Conservation (phyloP, 2,888 invertebrate species). For the Scaptomyza cyrtandrae region DNA sequence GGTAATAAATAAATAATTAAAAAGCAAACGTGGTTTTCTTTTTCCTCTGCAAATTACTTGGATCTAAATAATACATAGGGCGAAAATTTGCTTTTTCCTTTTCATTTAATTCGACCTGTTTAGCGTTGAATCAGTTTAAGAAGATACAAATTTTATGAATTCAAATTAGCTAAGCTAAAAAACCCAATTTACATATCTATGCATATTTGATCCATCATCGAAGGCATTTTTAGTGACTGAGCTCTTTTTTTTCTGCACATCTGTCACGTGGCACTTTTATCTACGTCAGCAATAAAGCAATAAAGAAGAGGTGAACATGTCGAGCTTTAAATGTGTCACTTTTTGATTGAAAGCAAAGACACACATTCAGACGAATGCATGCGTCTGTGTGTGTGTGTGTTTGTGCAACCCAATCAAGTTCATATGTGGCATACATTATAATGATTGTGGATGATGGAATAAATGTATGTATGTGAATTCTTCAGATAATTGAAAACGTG, state of each 20-base stretch:
- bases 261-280: slow-evolving; percentile 45
- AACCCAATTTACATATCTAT: not conserved
- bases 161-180: not conserved
- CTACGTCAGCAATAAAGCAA: slow-evolving; percentile 38
- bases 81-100: not conserved
- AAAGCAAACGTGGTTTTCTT: not conserved
- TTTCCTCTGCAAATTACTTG: not conserved
- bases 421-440: slow-evolving; percentile 17
- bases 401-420: slow-evolving; percentile 48
- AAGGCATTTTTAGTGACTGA: slow-evolving; percentile 20
- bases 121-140: not conserved
- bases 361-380: slow-evolving; percentile 5
- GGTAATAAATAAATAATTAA: not conserved
- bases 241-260: slow-evolving; percentile 32
- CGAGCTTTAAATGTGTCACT: slow-evolving; percentile 67
- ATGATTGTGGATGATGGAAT: slow-evolving; percentile 2
- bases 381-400: slow-evolving; percentile 7
- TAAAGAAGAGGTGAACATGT: slow-evolving; percentile 57
- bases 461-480: slow-evolving; percentile 48
- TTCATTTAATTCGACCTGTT: not conserved
- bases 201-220: not conserved
- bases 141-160: not conserved
- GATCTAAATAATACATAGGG: not conserved
- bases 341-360: slow-evolving; percentile 70
- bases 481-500: slow-evolving; percentile 81